Conservation (phyloP, 2,797 vertebrate genomes). For the Mastacembelus armatus region DNA sequence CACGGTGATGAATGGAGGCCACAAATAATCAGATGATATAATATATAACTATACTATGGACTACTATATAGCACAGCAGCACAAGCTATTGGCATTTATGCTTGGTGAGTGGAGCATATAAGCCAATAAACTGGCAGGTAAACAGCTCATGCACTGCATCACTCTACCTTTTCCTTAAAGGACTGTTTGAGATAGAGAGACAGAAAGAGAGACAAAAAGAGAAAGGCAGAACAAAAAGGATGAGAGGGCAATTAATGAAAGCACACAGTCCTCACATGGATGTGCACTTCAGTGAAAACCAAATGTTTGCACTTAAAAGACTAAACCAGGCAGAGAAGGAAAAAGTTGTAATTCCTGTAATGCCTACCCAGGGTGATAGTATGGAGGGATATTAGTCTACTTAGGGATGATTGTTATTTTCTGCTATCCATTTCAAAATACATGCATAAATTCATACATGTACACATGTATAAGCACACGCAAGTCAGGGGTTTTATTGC, state of each 20-base stretch:
- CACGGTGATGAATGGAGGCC: constrained; percentile 59
- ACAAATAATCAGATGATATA: constrained; percentile 62
- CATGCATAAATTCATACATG: background rate
- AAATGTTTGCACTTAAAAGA: constrained; percentile 68
- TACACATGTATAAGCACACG: constrained; percentile 22
- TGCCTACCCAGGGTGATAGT: background rate
- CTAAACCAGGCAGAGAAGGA: constrained; percentile 57
- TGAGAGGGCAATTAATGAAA: constrained; percentile 78
- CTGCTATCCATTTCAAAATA: background rate
- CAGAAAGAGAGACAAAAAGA: constrained; percentile 74
- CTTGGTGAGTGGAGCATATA: constrained; percentile 46
- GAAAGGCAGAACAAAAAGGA: constrained; percentile 67
- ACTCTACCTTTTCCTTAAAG: constrained; percentile 99
- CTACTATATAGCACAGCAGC: constrained; percentile 60
- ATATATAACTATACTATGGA: constrained; percentile 61
- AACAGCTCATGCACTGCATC: constrained; percentile 80
- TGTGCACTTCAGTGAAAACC: constrained; percentile 62
- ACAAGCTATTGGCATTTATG: constrained; percentile 77
- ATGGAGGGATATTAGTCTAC: constrained; percentile 22
- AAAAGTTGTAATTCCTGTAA: constrained; percentile 31
- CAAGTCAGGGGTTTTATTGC: constrained; percentile 13
- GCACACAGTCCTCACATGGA: constrained; percentile 39
- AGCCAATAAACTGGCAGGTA: constrained; percentile 76
- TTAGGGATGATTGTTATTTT: constrained; percentile 54
- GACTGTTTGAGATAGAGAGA: constrained; percentile 89